Evolutionary conservation across 1,140 invertebrate genomes (phyloP).

Genomic region (Pogonomyrmex barbatus): DNA sequence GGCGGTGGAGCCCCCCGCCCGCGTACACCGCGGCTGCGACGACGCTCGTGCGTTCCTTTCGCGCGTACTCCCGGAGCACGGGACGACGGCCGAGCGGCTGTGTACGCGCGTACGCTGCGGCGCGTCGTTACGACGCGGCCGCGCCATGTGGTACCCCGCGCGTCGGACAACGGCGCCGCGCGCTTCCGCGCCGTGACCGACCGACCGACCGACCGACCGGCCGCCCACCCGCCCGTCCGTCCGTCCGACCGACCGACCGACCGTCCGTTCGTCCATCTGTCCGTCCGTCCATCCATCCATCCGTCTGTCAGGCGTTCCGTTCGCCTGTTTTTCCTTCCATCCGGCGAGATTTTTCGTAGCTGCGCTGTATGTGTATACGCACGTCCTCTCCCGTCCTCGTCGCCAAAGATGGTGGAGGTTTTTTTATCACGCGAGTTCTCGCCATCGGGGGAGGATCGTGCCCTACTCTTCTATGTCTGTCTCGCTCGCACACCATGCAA

Average conservation of each 20-base stretch:
- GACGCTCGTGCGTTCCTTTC: slow-evolving; percentile 66
- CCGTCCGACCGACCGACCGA: background rate
- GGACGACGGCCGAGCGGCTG: background rate
- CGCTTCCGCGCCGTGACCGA: slow-evolving; percentile 2
- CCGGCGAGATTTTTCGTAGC: slow-evolving; percentile 76
- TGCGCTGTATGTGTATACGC: slow-evolving; percentile 72
- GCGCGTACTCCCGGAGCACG: slow-evolving; percentile 65
- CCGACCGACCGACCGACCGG: background rate
- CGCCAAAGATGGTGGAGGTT: slow-evolving; percentile 84
- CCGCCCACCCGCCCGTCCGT: slow-evolving; percentile 11
- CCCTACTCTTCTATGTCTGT: background rate
- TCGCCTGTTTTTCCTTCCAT: background rate
- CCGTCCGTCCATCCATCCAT: slow-evolving; percentile 13
- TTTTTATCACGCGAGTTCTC: slow-evolving; percentile 76
- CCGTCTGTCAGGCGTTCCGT: background rate
- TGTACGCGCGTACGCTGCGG: slow-evolving; percentile 3
- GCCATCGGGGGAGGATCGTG: slow-evolving; percentile 59
- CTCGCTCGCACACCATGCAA: slow-evolving; percentile 60
- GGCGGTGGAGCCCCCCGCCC: slow-evolving; percentile 28
- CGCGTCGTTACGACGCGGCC: background rate
- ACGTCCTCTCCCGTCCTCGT: slow-evolving; percentile 77
- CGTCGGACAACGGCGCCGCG: slow-evolving; percentile 44
- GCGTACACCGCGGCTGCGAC: background rate
- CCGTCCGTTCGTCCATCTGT: background rate
- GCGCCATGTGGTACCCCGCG: slow-evolving; percentile 58